Base-by-base conservation (phyloP, 2,888 invertebrate species). In the Cantharis flavilabris region DNA sequence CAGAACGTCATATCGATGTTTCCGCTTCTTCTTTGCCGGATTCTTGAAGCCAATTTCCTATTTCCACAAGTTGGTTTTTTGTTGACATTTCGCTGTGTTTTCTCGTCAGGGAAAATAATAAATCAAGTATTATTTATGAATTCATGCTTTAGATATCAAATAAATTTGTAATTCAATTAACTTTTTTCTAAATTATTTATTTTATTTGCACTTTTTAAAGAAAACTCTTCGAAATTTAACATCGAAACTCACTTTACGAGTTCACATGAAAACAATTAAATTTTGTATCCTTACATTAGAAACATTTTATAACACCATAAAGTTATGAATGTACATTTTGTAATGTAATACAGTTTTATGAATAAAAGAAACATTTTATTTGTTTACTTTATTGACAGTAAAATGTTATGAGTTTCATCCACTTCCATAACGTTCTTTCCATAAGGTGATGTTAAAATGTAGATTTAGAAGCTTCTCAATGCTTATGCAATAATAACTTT, bases 11-110 rank as follows among this genome's bases (percentile, higher is more conserved):
- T 73, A 73, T 73, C 73, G 73, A 30, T 69, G 73, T 67, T 73
- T 73, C 76, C 76, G 76, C 65, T 74, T 77, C 65, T 73, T 71
- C 69, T 65, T 67, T 63, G 71, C 67, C 18, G 72, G 69, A 73
- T 71, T 71, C 73, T 62, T 33, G 67, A 74, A 77, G 71, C 76
- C 76, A 77, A 77, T 77, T 77, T 77, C 76, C 76, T 74, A 26
- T 67, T 71, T 26, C 28, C 70, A 62, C 49, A 73, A 30, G 16
- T 64, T 70, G 73, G 71, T 67, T 76, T 65, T 65, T 73, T 77
- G 76, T 77, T 77, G 76, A 77, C 76, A 73, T 77, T 77, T 76
- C 4, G 62, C 63, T 70, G 76, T 70, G 76, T 72, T 30, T 26
- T 67, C 72, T 69, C 14, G 72, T 72, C 72, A 76, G 65, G 69